These are phyloP conservation scores for Maniola hyperantus DNA, from an alignment of 2,888 invertebrate species.

Conservation along the genomic window DNA sequence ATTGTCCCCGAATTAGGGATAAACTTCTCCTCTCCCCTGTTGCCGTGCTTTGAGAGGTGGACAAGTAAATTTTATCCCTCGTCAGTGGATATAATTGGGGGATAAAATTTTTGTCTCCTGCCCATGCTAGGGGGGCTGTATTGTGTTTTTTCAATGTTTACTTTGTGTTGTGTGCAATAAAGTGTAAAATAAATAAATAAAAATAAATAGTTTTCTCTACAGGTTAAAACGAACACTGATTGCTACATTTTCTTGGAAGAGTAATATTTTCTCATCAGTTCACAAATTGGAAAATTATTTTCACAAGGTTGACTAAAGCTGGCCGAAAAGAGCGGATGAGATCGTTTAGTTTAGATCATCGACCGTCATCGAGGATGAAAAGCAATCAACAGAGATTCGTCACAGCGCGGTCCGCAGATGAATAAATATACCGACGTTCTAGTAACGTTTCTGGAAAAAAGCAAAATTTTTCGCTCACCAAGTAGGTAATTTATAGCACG, in stretches of 20 bases:
- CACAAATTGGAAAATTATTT: background rate
- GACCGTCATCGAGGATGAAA: constrained; percentile 41
- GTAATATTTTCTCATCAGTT: background rate
- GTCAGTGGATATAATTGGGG: too few relatives aligned
- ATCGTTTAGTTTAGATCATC: constrained; percentile 31
- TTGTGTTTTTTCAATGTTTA: too few relatives aligned
- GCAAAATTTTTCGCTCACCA: constrained; percentile 16
- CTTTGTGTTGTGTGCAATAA: too few relatives aligned
- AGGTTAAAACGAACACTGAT: background rate
- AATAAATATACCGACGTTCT: constrained; percentile 35
- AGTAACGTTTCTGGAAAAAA: constrained; percentile 23
- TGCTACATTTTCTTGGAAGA: background rate
- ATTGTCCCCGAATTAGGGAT: too few relatives aligned
- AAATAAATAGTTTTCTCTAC: background rate
- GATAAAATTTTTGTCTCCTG: too few relatives aligned
- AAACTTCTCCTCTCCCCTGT: too few relatives aligned
- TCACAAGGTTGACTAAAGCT: background rate
- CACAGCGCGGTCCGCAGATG: too few relatives aligned
- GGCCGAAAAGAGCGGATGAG: constrained; percentile 21
- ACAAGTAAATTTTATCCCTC: too few relatives aligned
- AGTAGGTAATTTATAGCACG: constrained; percentile 15
- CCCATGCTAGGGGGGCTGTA: too few relatives aligned
- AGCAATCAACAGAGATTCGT: constrained; percentile 45
- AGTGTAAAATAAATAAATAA: too few relatives aligned
- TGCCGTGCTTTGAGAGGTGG: too few relatives aligned